Evolutionary conservation across 2,113 vertebrate genomes (phyloP).

Genomic region (Orientallactaga bullata): DNA sequence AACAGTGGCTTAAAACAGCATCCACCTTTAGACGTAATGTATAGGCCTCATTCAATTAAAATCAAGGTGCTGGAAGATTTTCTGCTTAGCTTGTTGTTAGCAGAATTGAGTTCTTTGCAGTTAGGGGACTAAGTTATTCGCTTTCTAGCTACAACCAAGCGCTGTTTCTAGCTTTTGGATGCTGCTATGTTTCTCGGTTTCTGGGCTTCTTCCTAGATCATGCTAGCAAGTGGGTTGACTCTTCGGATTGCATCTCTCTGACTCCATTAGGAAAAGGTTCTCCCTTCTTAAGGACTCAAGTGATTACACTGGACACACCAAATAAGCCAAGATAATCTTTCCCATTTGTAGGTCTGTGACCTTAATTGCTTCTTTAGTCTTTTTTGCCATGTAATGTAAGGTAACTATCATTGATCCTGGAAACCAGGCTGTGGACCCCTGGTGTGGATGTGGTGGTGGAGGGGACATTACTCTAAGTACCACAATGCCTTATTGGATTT

Average conservation of each 20-base stretch:
- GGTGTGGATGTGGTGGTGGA: background rate
- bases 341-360: background rate
- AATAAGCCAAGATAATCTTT: background rate
- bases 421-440: background rate
- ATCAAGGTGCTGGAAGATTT: background rate
- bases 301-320: background rate
- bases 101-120: background rate
- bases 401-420: background rate
- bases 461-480: background rate
- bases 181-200: background rate
- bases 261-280: background rate
- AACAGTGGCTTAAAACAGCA: background rate
- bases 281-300: background rate
- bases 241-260: background rate
- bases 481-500: no score
- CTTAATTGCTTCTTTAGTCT: background rate
- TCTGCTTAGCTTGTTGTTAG: background rate
- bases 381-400: background rate
- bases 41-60: background rate
- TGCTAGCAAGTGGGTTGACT: background rate
- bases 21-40: background rate
- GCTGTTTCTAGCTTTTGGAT: background rate
- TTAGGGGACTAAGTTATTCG: background rate
- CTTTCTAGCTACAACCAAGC: background rate
- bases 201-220: background rate